Evolutionary conservation across 1,140 invertebrate species (phyloP).

Genomic region (Chymomyza costata): DNA sequence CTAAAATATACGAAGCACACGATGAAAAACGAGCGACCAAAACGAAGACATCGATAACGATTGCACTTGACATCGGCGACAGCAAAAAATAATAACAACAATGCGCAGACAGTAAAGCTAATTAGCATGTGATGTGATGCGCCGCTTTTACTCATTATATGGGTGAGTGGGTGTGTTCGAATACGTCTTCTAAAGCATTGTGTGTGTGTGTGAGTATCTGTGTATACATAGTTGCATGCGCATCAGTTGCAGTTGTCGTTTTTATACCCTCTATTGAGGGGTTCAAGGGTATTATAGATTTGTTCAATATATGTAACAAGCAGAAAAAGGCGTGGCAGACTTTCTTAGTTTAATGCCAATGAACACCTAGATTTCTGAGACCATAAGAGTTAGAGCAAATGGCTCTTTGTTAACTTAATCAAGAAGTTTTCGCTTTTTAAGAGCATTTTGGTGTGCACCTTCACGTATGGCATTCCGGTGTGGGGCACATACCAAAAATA

Average conservation of each 20-base stretch:
- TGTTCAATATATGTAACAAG: no score
- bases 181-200: no score
- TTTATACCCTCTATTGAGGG: conserved; percentile 8
- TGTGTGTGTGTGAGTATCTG: conserved; percentile 50
- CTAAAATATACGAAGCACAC: conserved; percentile 4
- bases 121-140: conserved; percentile 54
- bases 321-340: no score
- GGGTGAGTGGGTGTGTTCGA: conserved; percentile 49
- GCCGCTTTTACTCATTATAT: conserved; percentile 13
- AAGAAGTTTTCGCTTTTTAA: no score
- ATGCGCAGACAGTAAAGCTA: conserved; percentile 30
- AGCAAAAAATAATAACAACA: not conserved
- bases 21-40: not conserved
- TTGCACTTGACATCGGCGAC: conserved; percentile 48
- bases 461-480: no score
- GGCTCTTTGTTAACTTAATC: no score
- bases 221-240: conserved; percentile 4
- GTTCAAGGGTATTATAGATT: no score
- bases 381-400: no score
- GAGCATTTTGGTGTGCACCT: no score
- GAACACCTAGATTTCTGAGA: no score
- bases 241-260: not conserved
- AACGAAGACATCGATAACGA: conserved; percentile 2
- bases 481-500: no score
- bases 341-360: no score